Base-by-base conservation (phyloP, 2,113 vertebrate genomes). In the Notothenia coriiceps region DNA sequence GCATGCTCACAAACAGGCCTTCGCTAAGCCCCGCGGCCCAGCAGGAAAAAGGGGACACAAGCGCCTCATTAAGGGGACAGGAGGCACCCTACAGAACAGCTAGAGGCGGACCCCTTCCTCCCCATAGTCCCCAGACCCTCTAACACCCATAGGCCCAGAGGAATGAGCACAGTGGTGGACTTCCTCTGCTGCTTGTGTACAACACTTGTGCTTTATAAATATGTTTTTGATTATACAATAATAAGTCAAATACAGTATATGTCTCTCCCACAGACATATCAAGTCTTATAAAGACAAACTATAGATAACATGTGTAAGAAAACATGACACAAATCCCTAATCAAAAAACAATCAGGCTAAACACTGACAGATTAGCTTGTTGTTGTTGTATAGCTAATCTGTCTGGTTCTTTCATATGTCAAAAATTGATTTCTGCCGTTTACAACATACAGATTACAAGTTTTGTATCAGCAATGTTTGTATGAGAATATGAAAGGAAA, bases 11-110 rank as follows among this genome's bases (percentile, higher is more conserved):
- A 98, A 96, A 87, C 97, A 98, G 94, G 97, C 97, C 62, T 99
- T 99, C 0, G 96, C 98, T 88, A 99, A 99, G 92, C 98, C 98
- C 90, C 96, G 95, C 40, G 98, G 98, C 69, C 98, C 98, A 0
- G 96, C 97, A 18, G 98, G 98, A 18, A 99, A 99, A 61, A 95
- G 98, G 40, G 98, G 98, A 89, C 96, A 97, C 93, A 99, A 99
- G 92, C 96, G 97, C 49, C 96, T 99, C 72, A 99, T 99, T 90
- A 98, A 96, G 75, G 97, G 89, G 92, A 93, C 0, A 0, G 97
- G 96, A 40, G 96, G 95, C 25, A 95, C 95, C 82, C 93, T 93
- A 87, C 97, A 97, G 91, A 89, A 80, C 68, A 91, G 85, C 79
- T 91, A 91, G 70, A 87, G 33, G 69, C 2, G 25, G 40, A 60